Conservation (phyloP, 2,113 vertebrate species). For the Pontoporia blainvillei region DNA sequence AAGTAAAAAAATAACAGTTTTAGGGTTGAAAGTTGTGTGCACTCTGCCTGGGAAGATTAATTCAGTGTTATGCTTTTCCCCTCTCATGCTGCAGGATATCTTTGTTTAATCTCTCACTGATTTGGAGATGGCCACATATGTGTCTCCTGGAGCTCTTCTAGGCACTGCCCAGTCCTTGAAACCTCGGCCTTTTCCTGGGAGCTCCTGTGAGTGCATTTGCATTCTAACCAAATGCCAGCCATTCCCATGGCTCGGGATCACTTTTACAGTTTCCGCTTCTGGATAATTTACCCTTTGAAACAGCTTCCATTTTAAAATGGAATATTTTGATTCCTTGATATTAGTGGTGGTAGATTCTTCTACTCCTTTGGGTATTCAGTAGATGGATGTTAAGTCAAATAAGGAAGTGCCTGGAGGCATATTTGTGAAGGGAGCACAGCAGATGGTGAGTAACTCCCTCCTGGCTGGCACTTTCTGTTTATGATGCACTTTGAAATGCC, state of each 20-base stretch:
- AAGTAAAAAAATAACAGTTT: neutral
- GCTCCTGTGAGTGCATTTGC: neutral
- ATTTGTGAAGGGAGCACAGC: conserved; percentile 40
- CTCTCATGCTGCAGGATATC: neutral
- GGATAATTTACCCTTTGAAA: conserved; percentile 37
- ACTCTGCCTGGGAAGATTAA: neutral
- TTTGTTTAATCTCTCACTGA: neutral
- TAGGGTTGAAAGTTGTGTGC: neutral
- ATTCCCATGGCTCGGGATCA: neutral
- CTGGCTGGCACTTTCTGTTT: conserved; percentile 43
- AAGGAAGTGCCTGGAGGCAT: conserved; percentile 10
- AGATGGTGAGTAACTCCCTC: conserved; percentile 54
- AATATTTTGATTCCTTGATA: conserved; percentile 23
- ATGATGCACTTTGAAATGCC: conserved; percentile 60
- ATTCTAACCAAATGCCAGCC: conserved; percentile 51
- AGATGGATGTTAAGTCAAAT: conserved; percentile 21
- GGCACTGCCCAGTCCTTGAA: neutral
- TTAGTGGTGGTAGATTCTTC: neutral
- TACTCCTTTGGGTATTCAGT: conserved; percentile 31
- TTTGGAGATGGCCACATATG: neutral
- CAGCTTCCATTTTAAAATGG: conserved; percentile 32
- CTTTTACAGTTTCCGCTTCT: neutral
- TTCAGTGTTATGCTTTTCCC: neutral
- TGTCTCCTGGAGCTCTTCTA: neutral
- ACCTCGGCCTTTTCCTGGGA: neutral